These are phyloP conservation scores for Mionectes macconnelli DNA, from an alignment of 2,113 vertebrate genomes.

Conservation along the genomic window DNA sequence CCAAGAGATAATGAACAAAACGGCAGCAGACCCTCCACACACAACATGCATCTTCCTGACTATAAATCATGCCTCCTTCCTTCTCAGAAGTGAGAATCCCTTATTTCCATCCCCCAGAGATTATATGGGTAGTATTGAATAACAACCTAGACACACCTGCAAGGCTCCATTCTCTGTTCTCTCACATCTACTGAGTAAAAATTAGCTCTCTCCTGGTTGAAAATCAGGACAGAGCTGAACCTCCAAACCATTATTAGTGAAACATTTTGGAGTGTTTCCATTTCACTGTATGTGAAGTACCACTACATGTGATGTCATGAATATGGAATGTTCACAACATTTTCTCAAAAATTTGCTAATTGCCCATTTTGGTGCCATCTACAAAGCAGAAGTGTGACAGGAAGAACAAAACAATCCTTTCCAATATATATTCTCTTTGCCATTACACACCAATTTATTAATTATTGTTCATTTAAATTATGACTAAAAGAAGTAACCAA, in stretches of 20 bases:
- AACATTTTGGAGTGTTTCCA: not conserved
- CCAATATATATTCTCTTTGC: not conserved
- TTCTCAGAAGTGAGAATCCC: not conserved
- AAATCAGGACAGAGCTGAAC: not conserved
- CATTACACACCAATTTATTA: not conserved
- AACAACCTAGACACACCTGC: not conserved
- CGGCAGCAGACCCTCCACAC: not conserved
- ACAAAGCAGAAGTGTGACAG: not conserved
- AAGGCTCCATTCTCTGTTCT: fast-evolving
- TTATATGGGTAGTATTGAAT: not conserved
- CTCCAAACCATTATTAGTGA: not conserved
- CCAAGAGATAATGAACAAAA: not conserved
- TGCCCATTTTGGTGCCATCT: not conserved
- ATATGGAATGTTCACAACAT: not conserved
- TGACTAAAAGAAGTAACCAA: not conserved
- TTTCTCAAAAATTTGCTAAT: not conserved
- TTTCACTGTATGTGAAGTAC: not conserved
- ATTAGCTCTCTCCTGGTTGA: not conserved
- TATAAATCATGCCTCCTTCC: not conserved
- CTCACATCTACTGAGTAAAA: not conserved
- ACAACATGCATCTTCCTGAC: fast-evolving
- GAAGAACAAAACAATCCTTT: not conserved
- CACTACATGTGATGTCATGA: not conserved
- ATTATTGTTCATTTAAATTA: not conserved
- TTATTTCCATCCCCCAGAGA: not conserved